phyloP scores from a whole-genome alignment of 2,888 invertebrate species.

The Erebia ligea region DNA sequence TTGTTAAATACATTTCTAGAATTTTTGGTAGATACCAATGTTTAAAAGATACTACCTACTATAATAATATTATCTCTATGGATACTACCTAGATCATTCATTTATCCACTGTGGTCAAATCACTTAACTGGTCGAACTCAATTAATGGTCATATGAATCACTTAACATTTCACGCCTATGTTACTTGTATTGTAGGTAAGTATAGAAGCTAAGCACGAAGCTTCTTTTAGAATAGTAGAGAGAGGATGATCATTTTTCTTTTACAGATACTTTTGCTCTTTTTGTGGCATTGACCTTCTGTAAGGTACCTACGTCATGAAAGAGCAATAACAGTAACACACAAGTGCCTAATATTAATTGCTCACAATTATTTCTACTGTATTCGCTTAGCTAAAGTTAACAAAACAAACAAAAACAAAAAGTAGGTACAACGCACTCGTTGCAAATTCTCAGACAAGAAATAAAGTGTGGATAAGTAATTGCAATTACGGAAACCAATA shows the following conservation, averaged over 20 bases:
- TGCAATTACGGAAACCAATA: constrained; percentile 36
- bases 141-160: not conserved
- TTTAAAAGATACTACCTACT: not conserved
- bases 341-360: not conserved
- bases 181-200: too few species aligned
- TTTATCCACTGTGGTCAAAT: too few species aligned
- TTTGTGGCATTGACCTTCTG: too few species aligned
- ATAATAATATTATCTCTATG: too few species aligned
- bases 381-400: constrained; percentile 10
- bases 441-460: constrained; percentile 9
- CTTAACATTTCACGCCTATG: not conserved
- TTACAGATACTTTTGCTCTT: too few species aligned
- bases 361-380: constrained; percentile 5
- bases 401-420: constrained; percentile 18
- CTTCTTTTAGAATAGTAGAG: too few species aligned
- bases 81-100: too few species aligned
- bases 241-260: too few species aligned
- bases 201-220: too few species aligned
- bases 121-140: too few species aligned
- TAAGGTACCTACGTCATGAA: too few species aligned
- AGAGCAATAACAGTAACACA: not conserved
- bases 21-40: not conserved
- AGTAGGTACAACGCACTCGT: not conserved
- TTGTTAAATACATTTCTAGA: not conserved
- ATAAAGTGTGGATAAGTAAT: constrained; percentile 29